These are phyloP conservation scores for Oligia latruncula DNA, from an alignment of 2,888 invertebrate genomes.

Conservation along the genomic window DNA sequence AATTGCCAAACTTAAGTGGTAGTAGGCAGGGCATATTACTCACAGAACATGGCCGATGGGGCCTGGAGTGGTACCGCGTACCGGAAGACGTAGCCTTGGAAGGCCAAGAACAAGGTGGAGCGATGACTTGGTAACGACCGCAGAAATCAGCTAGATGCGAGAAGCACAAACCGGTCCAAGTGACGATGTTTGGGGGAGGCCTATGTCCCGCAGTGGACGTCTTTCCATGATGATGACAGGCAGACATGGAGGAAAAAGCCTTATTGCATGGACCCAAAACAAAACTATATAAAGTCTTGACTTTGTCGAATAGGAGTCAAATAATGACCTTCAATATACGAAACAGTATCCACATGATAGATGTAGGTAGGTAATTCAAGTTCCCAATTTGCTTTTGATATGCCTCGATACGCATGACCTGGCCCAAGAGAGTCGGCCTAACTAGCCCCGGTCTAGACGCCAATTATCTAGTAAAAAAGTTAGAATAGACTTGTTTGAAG, in stretches of 20 bases:
- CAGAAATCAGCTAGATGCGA: neutral
- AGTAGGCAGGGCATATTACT: neutral
- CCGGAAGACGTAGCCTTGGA: neutral
- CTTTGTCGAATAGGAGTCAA: neutral
- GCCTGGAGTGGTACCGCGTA: neutral
- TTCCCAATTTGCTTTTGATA: slow-evolving; percentile 18
- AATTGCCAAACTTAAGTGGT: neutral
- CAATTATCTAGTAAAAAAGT: slow-evolving; percentile 33
- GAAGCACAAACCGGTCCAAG: neutral
- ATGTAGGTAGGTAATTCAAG: slow-evolving; percentile 4
- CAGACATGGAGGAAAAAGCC: neutral
- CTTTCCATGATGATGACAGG: neutral
- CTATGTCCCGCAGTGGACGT: neutral
- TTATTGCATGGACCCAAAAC: neutral
- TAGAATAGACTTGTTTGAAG: slow-evolving; percentile 13
- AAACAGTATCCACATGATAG: neutral
- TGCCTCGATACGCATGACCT: slow-evolving; percentile 42
- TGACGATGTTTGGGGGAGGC: neutral
- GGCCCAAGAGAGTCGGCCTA: slow-evolving; percentile 8
- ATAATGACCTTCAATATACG: neutral
- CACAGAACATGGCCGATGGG: neutral
- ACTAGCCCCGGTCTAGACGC: slow-evolving; percentile 18
- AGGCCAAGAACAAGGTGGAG: neutral
- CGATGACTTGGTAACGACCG: neutral
- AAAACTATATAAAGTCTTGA: neutral